phyloP scores from a whole-genome alignment of 2,888 invertebrate genomes.

The Diadromus collaris region DNA sequence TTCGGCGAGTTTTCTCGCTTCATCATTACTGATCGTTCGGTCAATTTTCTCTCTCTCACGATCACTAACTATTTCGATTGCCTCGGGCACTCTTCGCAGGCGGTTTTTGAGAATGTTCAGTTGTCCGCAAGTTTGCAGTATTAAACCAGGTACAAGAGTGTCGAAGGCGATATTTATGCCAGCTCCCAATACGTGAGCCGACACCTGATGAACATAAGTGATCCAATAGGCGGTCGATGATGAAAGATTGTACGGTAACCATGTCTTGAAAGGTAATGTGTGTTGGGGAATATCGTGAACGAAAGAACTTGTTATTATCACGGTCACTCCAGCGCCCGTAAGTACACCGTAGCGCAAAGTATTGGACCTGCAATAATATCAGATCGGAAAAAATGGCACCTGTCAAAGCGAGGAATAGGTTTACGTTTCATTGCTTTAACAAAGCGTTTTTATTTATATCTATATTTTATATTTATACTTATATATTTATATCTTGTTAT shows the following conservation, averaged over 20 bases:
- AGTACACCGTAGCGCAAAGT: conserved; percentile 41
- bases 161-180: conserved; percentile 60
- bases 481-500: no score
- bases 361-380: conserved; percentile 21
- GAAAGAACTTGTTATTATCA: conserved; percentile 40
- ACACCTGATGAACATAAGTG: conserved; percentile 20
- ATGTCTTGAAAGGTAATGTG: conserved; percentile 56
- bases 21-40: not conserved
- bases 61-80: not conserved
- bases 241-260: conserved; percentile 62
- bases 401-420: not conserved
- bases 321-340: conserved; percentile 10
- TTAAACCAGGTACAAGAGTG: conserved; percentile 61
- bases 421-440: no score
- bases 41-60: not conserved
- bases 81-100: conserved; percentile 1
- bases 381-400: conserved; percentile 4
- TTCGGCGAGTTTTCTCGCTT: conserved; percentile 10
- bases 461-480: no score
- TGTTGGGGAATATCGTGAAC: conserved; percentile 15
- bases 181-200: conserved; percentile 15
- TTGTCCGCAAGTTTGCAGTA: conserved; percentile 61
- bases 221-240: conserved; percentile 7
- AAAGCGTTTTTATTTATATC: no score
- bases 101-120: conserved; percentile 61